Base-by-base conservation (phyloP, 2,113 vertebrate genomes). In the Cryptoleucopteryx plumbea region DNA sequence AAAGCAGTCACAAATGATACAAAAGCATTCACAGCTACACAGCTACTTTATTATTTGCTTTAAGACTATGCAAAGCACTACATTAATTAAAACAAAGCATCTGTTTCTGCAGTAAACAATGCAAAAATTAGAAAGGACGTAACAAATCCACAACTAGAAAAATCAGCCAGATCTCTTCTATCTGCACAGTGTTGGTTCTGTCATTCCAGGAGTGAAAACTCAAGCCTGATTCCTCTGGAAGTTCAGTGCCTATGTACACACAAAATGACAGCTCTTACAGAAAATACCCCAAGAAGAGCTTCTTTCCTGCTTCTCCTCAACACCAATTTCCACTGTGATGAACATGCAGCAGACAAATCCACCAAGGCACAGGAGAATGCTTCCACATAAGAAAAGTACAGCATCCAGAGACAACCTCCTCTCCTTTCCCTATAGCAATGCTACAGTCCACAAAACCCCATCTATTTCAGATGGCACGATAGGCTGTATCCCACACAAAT, bases 121-220 rank as follows among this genome's bases (percentile, higher is more conserved):
- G 27, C 15, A 94, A 59, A 79, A 86, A 83, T 48, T 4, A 83
- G 17, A 84, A 75, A 53, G 42, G 5, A 74, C 0, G 0, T 52
- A 68, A 18, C 68, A 84, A 89, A 81, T 36, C 47, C 26, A 47
- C 17, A 63, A 77, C 40, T 23, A 77, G 26, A 10, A 81, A 50
- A 86, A 84, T 32, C 59, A 77, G 26, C 20, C 43, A 91, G 11
- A 52, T 73, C 68, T 78, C 43, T 73, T 89, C 81, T 65, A 38
- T 23, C 34, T 91, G 36, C 17, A 26, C 0, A 0, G 16, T 34
- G 48, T 5, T 22, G 11, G 19, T n/a, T 67, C 55, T 66, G 23
- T 27, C 42, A 31, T 16, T 84, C 34, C 59, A 66, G 38, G 11
- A 77, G 6, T 21, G 50, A 85, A 90, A 93, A 85, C 16, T 3